Evolutionary conservation across 2,113 vertebrate genomes (phyloP), one percentile per base, ranked within the genome.

Genomic region (Salvelinus fontinalis): DNA sequence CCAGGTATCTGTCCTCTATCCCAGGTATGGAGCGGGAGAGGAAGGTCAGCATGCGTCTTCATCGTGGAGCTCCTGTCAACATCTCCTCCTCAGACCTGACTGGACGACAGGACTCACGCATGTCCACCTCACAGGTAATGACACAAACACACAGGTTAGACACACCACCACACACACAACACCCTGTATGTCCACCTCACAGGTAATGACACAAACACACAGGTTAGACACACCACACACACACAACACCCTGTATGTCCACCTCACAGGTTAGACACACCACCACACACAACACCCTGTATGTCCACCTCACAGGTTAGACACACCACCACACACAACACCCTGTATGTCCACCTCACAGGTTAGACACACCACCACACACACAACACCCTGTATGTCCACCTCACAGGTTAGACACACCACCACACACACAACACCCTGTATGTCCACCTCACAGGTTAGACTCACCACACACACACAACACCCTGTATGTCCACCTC

Each of bases 1-100:
- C n/a, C 27, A 27, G 27, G 27, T 3, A 3, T 3, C 27, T 27
- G 27, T 27, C 27, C 27, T 27, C 27, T 27, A 27, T 27, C 2
- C 27, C 27, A 27, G 27, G 27, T 27, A 27, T 27, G 27, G 27
- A 27, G 27, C 91, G 97, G 48, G 97, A 99, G 88, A 90, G 97
- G 73, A 99, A 98, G 93, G 97, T 98, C 88, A 97, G 97, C 91
- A 97, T 98, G 97, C 91, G 96, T 78, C 92, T 99, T 87, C 97
- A 98, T 90, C 96, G 97, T 0, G 95, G 96, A 0, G 95, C 97
- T 74, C 96, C 97, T 0, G 96, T 97, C 86, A 98, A 98, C 81
- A 93, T 97, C 78, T 99, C 96, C 0, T 97, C 97, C 0, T 98
- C 97, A 6, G 97, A 99, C 81, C 89, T 98, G 86, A 98, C 97